Evolutionary conservation across 2,888 invertebrate species (phyloP).

Genomic region (Lasioglossum villosulum): DNA sequence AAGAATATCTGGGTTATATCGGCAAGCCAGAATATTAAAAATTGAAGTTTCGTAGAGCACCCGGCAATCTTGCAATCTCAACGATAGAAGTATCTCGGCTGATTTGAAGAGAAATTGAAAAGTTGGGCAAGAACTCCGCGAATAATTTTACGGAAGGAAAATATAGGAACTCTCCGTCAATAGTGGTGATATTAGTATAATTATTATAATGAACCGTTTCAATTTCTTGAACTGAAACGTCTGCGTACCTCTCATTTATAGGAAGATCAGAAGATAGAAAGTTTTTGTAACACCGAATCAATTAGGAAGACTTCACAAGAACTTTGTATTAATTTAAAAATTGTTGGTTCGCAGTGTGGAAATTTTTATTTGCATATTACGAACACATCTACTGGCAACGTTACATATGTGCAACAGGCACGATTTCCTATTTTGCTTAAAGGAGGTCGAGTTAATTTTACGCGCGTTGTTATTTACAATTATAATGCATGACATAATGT

Average conservation of each 20-base stretch:
- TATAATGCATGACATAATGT: not conserved
- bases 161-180: not conserved
- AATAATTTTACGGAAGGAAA: not conserved
- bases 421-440: not conserved
- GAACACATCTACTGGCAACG: not conserved
- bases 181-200: not conserved
- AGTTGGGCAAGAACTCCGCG: not conserved
- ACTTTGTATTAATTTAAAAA: not conserved
- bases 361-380: not conserved
- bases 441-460: constrained; percentile 1
- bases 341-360: not conserved
- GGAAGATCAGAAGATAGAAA: not conserved
- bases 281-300: not conserved
- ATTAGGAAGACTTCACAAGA: not conserved
- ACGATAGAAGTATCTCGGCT: not conserved
- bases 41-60: constrained; percentile 1
- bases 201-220: not conserved
- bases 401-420: not conserved
- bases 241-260: not conserved
- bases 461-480: not conserved
- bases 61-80: not conserved
- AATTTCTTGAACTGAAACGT: not conserved
- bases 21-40: constrained; percentile 1
- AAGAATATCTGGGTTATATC: not conserved
- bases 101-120: not conserved